Percentiles rank a stretch among this genome's conserved stretches.
Evolutionary conservation across 2,888 invertebrate genomes (phyloP).

Genomic region (Orthosia gracilis): DNA sequence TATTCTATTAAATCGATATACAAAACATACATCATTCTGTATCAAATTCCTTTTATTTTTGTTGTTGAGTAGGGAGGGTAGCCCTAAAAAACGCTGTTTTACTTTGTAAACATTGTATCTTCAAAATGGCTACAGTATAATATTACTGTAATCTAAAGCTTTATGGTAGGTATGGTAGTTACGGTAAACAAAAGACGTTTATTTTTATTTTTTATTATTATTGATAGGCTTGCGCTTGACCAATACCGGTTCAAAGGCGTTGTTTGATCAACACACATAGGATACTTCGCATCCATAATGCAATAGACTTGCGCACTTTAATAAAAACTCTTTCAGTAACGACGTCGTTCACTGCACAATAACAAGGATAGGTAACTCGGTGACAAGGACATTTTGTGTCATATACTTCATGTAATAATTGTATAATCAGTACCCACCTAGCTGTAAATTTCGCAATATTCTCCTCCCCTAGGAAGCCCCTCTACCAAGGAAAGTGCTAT

Average conservation of each 20-base stretch:
- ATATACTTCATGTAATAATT: not conserved
- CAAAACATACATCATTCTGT: too few relatives aligned
- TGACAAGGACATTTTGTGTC: not conserved
- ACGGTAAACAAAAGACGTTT: too few relatives aligned
- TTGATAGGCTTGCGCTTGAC: too few relatives aligned
- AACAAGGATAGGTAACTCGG: not conserved
- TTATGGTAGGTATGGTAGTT: too few relatives aligned
- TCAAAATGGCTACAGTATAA: too few relatives aligned
- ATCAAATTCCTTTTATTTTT: too few relatives aligned
- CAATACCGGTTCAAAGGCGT: not conserved
- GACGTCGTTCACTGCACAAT: not conserved
- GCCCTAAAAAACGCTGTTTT: too few relatives aligned
- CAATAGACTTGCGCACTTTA: conserved; percentile 3
- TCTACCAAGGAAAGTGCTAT: not conserved
- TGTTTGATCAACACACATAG: not conserved
- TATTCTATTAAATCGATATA: too few relatives aligned
- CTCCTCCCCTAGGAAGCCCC: not conserved
- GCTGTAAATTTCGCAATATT: not conserved
- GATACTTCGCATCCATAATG: conserved; percentile 2
- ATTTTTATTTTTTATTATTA: too few relatives aligned
- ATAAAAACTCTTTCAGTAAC: conserved; percentile 3
- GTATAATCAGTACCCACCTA: not conserved
- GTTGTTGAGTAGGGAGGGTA: too few relatives aligned
- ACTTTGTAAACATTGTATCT: too few relatives aligned
- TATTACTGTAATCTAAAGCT: too few relatives aligned